Base-by-base conservation (phyloP, 92 coral and sea anemone species). In the Epizoanthus scotinus region DNA sequence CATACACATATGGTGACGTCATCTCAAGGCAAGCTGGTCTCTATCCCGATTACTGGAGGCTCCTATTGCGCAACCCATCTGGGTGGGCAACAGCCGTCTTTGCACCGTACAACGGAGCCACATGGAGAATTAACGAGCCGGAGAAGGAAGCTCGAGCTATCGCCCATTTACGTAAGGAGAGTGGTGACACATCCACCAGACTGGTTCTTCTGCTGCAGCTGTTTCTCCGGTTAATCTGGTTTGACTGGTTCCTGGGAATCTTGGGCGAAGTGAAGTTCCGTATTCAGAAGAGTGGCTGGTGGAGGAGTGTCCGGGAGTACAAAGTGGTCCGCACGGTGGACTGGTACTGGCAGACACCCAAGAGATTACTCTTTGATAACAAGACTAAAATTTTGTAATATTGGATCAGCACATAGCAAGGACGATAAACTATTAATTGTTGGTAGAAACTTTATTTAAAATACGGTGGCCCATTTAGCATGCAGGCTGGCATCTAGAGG, bases 301-400 rank as follows among this genome's bases (percentile, higher is more conserved):
- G 92, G 86, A 91, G 75, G 73, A 58, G 12, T 42, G 62, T 88
- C 52, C 77, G 89, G 42, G 89, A 84, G 25, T 74, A 59, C 53
- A 68, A 63, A 14, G 67, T 67, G 21, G 65, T 91, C 24, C 85
- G 78, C 26, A 73, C 87, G 67, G 40, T 86, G 18, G 91, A 91
- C 67, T 91, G 92, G 92, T 75, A 71, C 36, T 91, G 95, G 95
- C 82, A 89, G 71, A 65, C 90, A 8, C 95, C 95, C 26, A 91
- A 91, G 78, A 73, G 92, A 79, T 91, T 79, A 90, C 85, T 91
- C 21, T 91, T 91, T 83, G 95, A 91, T 53, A 88, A 81, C 62
- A 88, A 81, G 60, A 82, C 90, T 8, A 85, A 92, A 67, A 59
- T 89, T 13, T 49, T 47, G 52, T 47, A 47, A 47, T 8, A 47